Percentiles rank a stretch among this genome's conserved stretches.
phyloP scores from a whole-genome alignment of 2,113 vertebrate species.

The Lanius collurio region DNA sequence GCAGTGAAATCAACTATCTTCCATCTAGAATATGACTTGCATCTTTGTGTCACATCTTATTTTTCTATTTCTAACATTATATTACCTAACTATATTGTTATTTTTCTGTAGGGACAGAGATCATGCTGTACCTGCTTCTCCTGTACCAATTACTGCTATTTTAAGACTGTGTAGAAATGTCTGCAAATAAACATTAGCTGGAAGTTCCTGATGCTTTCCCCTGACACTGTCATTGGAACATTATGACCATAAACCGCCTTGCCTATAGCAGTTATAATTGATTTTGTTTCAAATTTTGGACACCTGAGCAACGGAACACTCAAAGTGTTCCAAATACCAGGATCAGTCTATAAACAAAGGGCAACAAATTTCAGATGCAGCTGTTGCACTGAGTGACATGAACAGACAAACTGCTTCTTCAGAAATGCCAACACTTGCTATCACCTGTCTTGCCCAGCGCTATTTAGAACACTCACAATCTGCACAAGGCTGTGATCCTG shows the following conservation, averaged over 20 bases:
- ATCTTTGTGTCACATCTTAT: background rate
- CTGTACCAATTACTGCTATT: conserved; percentile 8
- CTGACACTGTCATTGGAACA: background rate
- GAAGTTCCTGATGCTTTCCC: background rate
- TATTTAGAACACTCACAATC: background rate
- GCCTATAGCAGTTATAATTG: background rate
- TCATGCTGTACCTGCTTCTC: background rate
- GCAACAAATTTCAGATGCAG: conserved; percentile 38
- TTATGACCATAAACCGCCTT: background rate
- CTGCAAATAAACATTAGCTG: conserved; percentile 13
- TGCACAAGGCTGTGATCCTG: background rate
- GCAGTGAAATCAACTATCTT: background rate
- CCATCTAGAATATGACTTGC: conserved; percentile 18
- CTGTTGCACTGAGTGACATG: background rate
- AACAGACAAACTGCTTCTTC: background rate
- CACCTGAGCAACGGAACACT: conserved; percentile 12
- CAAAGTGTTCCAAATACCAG: background rate
- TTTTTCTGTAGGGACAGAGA: background rate
- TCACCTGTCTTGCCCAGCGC: background rate
- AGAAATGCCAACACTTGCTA: conserved; percentile 7
- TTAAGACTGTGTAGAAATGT: background rate
- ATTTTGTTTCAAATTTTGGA: conserved; percentile 34
- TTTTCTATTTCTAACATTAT: background rate
- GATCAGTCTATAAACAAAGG: conserved; percentile 29
- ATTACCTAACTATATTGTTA: background rate